Percentiles rank a stretch among this genome's conserved stretches.
Conservation (phyloP, 2,113 vertebrate genomes). For the Siniperca chuatsi region DNA sequence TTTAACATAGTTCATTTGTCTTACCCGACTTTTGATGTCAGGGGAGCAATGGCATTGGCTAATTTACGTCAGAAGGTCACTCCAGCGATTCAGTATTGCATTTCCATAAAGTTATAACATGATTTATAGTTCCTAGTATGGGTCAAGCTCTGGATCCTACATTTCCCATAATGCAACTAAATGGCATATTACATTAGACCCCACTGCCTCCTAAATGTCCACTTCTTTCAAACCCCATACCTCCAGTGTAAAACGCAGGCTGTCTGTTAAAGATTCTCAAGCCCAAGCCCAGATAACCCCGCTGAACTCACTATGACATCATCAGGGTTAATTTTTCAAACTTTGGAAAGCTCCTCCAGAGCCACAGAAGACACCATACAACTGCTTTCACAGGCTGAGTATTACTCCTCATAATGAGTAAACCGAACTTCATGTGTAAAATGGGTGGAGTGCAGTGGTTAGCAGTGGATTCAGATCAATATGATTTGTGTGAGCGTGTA, state of each 20-base stretch:
- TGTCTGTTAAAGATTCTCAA: neutral
- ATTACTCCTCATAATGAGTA: no score
- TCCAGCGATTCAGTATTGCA: neutral
- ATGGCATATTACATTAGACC: neutral
- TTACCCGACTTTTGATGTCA: neutral
- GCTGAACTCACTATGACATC: neutral
- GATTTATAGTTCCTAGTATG: neutral
- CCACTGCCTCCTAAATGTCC: neutral
- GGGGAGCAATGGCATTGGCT: neutral
- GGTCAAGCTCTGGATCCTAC: neutral
- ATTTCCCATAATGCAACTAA: neutral
- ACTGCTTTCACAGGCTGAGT: no score
- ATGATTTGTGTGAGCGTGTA: neutral
- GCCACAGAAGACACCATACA: neutral
- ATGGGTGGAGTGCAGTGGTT: neutral
- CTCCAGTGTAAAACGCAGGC: neutral
- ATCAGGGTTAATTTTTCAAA: neutral
- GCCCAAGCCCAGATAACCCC: neutral
- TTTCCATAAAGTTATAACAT: neutral
- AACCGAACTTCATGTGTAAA: neutral
- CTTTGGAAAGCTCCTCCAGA: neutral
- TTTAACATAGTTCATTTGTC: neutral
- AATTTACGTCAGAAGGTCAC: neutral
- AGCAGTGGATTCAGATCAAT: conserved; percentile 3
- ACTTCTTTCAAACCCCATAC: neutral